Conservation (phyloP, 2,888 invertebrate genomes). For the Schizotus pectinicornis region DNA sequence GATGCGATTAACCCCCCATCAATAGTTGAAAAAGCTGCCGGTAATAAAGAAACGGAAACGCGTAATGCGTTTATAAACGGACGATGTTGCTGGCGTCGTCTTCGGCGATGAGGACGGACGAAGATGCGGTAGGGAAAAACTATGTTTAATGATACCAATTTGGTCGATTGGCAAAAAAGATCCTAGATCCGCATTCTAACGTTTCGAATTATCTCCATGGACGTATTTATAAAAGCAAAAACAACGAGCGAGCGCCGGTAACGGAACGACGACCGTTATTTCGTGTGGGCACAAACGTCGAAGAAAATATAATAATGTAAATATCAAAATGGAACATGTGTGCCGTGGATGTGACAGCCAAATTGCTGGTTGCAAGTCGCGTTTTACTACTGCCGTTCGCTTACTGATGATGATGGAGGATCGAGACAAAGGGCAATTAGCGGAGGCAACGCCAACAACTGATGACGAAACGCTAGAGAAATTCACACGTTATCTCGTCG, state of each 20-base stretch:
- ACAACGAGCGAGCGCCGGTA: background rate
- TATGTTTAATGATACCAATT: conserved; percentile 10
- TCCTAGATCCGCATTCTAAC: conserved; percentile 18
- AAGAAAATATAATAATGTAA: too few relatives aligned
- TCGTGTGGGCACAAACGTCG: background rate
- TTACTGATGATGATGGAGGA: too few relatives aligned
- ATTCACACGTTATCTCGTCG: too few relatives aligned
- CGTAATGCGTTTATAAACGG: conserved; percentile 16
- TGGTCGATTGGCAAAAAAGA: conserved; percentile 8
- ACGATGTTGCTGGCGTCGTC: background rate
- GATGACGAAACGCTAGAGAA: too few relatives aligned
- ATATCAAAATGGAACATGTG: too few relatives aligned
- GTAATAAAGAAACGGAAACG: conserved; percentile 4
- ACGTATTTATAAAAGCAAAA: conserved; percentile 6
- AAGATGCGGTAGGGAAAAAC: background rate
- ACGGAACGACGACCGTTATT: conserved; percentile 1
- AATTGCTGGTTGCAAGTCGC: too few relatives aligned
- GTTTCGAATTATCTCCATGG: background rate
- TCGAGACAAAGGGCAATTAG: too few relatives aligned
- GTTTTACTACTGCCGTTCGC: too few relatives aligned
- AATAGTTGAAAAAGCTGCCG: background rate
- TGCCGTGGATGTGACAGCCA: too few relatives aligned
- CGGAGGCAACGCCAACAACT: too few relatives aligned
- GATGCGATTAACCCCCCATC: background rate
- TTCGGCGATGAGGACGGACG: too few relatives aligned